phyloP scores from a whole-genome alignment of 2,888 invertebrate genomes.

The Frankliniella fusca region DNA sequence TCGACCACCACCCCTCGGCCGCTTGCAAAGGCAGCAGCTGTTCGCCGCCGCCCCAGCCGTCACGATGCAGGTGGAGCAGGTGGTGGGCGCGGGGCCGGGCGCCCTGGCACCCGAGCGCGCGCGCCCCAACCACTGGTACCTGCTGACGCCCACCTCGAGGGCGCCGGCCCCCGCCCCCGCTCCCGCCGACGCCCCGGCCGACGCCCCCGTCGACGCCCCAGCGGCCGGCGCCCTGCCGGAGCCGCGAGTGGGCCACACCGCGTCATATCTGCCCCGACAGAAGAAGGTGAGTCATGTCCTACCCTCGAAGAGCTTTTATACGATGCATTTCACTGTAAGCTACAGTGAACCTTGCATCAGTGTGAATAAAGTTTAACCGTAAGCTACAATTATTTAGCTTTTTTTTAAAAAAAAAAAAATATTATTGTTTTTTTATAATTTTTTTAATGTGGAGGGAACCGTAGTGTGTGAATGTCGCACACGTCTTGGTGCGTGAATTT shows the following conservation, averaged over 20 bases:
- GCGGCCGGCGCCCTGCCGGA: slow-evolving; percentile 28
- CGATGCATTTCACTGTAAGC: no score
- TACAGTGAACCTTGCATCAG: no score
- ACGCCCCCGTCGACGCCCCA: background rate
- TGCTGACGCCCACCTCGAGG: slow-evolving; percentile 23
- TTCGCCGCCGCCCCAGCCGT: background rate
- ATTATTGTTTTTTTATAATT: no score
- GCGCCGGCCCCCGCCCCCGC: background rate
- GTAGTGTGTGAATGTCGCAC: no score
- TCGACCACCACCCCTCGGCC: no score
- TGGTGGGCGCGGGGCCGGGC: background rate
- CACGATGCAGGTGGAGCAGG: background rate
- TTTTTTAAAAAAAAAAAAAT: no score
- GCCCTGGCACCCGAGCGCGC: background rate
- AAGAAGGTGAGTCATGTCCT: background rate
- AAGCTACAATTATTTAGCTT: no score
- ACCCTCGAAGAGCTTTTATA: no score
- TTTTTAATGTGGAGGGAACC: no score
- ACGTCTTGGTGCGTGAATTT: no score
- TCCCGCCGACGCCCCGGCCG: background rate
- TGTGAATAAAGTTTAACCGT: no score
- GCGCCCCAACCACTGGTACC: slow-evolving; percentile 29
- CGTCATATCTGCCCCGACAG: slow-evolving; percentile 17
- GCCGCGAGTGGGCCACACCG: slow-evolving; percentile 34
- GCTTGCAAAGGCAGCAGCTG: background rate